A percentile compares a stretch with the other conserved stretches of the same genome.
These are phyloP conservation scores for Platynereis dumerilii DNA, from an alignment of 2,888 invertebrate genomes.

Conservation along the genomic window DNA sequence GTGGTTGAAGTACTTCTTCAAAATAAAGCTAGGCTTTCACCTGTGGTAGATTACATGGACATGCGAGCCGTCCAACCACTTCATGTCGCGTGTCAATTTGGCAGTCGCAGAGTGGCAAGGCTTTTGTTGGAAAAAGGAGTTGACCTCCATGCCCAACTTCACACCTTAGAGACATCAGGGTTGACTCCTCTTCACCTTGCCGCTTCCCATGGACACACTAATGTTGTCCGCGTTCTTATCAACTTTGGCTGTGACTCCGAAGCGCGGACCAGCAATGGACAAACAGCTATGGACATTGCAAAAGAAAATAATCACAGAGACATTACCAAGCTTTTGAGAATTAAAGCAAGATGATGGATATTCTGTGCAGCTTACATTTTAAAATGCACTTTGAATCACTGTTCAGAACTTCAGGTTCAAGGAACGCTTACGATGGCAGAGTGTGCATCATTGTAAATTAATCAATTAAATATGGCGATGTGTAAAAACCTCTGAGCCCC, in stretches of 20 bases:
- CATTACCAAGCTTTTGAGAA: constrained; percentile 21
- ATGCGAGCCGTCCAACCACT: constrained; percentile 32
- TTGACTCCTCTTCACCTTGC: constrained; percentile 36
- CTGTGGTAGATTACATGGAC: constrained; percentile 31
- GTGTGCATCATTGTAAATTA: no score
- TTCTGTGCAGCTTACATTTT: no score
- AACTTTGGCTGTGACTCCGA: constrained; percentile 30
- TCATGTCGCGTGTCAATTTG: constrained; percentile 35
- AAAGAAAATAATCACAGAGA: constrained; percentile 23
- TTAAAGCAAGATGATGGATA: background rate
- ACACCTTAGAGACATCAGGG: constrained; percentile 30
- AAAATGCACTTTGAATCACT: no score
- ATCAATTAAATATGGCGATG: no score
- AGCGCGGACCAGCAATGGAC: constrained; percentile 30
- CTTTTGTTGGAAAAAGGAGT: constrained; percentile 29
- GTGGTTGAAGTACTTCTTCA: constrained; percentile 40
- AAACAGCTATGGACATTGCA: constrained; percentile 33
- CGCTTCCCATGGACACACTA: constrained; percentile 30
- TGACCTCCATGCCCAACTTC: constrained; percentile 33
- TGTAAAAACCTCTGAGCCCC: no score
- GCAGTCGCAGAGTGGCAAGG: constrained; percentile 25
- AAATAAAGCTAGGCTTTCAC: constrained; percentile 41
- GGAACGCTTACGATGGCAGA: no score
- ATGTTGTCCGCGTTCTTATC: constrained; percentile 27
- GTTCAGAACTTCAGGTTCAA: no score